Conservation (phyloP, 2,888 invertebrate species). For the Vanessa cardui region DNA sequence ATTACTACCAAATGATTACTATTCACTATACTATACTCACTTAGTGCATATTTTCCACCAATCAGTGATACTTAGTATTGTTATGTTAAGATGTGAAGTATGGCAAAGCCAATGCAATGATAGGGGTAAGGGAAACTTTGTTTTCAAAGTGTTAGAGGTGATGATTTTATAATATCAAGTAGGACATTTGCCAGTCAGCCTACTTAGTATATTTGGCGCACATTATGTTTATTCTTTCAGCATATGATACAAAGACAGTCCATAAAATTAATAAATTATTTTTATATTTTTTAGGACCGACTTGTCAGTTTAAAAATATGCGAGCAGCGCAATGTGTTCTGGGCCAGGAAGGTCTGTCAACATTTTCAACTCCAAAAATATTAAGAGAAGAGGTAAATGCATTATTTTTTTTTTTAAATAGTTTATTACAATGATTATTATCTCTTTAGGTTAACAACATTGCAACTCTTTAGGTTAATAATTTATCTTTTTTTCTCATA, state of each 20-base stretch:
- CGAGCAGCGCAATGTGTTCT: slow-evolving; percentile 67
- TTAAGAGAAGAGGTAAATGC: slow-evolving; percentile 44
- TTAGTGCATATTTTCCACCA: too few species aligned
- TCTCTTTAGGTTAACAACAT: too few species aligned
- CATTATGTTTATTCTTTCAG: neutral
- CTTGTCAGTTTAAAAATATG: slow-evolving; percentile 62
- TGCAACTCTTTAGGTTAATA: neutral
- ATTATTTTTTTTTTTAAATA: neutral
- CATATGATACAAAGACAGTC: neutral
- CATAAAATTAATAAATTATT: neutral
- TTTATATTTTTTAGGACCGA: slow-evolving; percentile 31
- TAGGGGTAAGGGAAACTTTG: too few species aligned
- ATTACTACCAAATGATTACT: too few species aligned
- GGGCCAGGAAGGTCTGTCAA: slow-evolving; percentile 53
- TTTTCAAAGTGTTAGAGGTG: too few species aligned
- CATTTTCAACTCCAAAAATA: slow-evolving; percentile 25
- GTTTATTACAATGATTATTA: neutral
- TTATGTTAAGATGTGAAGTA: too few species aligned
- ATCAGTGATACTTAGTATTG: too few species aligned
- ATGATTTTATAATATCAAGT: too few species aligned
- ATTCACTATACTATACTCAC: too few species aligned
- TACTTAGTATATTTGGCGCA: neutral
- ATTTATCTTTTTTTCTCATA: slow-evolving; percentile 37
- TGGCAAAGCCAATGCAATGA: too few species aligned
- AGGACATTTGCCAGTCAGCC: too few species aligned